Base-by-base conservation (phyloP, 2,797 vertebrate genomes). In the Trematomus bernacchii region DNA sequence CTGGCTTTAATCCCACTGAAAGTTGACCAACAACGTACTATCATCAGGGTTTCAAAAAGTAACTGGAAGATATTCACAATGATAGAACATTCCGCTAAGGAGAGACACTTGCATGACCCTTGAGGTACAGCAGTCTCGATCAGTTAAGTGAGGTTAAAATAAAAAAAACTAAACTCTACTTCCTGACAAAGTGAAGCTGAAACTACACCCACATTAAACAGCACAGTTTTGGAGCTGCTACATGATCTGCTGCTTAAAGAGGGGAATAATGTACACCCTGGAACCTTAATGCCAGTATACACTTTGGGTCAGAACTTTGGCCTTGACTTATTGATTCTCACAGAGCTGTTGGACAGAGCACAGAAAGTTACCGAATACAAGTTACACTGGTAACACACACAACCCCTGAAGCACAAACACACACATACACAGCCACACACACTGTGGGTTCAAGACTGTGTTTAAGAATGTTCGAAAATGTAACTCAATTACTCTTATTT, bases 291-390 rank as follows among this genome's bases (percentile, higher is more conserved):
- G 51, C 67, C 37, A 74, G 21, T 33, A 78, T 67, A 69, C 67
- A 62, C 76, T 75, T 63, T 23, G n/a, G 80, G 83, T 79, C 74
- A 85, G 43, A 81, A 82, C 65, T 66, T 77, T 71, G 65, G 59
- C 80, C 79, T 81, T 63, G 76, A 43, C 64, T 46, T 84, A 87
- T 80, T 73, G 85, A 87, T 85, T 87, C 47, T 47, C 46, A 64
- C 62, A 50, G 66, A 76, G 71, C 47, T 65, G 37, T 47, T 76
- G 69, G 59, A 80, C 44, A 60, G 21, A 64, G 19, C 44, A 43
- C 59, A 57, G 53, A 50, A 60, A 9, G 23, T n/a, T n/a, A n/a
- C 54, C 43, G 3, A 72, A 19, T 73, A 44, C 65, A 73, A 64
- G 27, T 15, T 48, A 44, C 46, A 65, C 46, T 47, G 43, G 27